phyloP scores from a whole-genome alignment of 2,113 vertebrate genomes.

The Fukomys damarensis region DNA sequence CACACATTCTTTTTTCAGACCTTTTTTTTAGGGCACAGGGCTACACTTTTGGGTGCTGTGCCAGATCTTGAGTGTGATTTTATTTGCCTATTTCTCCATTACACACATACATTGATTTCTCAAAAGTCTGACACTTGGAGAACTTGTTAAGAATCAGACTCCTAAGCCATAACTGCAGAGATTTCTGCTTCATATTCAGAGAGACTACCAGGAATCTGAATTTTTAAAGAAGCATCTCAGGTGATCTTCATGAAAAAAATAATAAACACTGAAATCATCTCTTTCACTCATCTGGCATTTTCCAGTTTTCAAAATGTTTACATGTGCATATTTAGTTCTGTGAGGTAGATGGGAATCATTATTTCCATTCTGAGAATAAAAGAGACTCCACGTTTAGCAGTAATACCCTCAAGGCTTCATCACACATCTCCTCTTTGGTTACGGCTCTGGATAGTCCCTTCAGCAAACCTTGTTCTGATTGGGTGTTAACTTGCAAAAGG shows the following conservation, averaged over 20 bases:
- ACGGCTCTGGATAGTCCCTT: conserved; percentile 31
- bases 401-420: conserved; percentile 52
- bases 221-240: conserved; percentile 2
- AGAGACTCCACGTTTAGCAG: conserved; percentile 43
- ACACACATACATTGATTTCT: neutral
- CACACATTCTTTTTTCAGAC: neutral
- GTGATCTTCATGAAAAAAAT: conserved; percentile 42
- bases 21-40: neutral
- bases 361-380: conserved; percentile 59
- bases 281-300: conserved; percentile 54
- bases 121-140: neutral
- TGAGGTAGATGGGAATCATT: conserved; percentile 58
- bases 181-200: conserved; percentile 31
- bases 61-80: neutral
- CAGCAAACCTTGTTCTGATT: conserved; percentile 56
- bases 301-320: conserved; percentile 64
- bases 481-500: conserved; percentile 23
- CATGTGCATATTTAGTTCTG: conserved; percentile 51
- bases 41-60: neutral
- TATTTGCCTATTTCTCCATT: neutral
- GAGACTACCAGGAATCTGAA: neutral
- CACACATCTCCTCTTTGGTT: neutral
- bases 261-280: conserved; percentile 47
- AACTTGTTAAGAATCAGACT: conserved; percentile 27
- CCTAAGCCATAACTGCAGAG: neutral